Conservation (phyloP, 2,797 vertebrate genomes). For the Spheniscus humboldti region DNA sequence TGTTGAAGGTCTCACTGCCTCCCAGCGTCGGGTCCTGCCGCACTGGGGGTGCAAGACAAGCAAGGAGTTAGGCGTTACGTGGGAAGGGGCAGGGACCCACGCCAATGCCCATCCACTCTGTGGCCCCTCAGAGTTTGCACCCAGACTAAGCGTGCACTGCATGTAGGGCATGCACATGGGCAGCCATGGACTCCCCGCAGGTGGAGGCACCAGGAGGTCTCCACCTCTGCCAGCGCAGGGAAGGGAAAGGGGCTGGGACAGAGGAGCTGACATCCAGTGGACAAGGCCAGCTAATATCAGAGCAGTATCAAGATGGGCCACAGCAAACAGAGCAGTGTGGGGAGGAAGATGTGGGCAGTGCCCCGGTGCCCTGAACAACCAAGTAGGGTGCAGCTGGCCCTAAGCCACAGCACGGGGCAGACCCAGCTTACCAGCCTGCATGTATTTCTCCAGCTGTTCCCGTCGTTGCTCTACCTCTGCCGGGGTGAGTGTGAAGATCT, state of each 20-base stretch:
- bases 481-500: conserved; percentile 94
- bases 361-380: accelerated
- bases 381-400: accelerated
- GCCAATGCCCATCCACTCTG: accelerated
- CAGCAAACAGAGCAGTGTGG: accelerated
- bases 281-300: neutral
- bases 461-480: conserved; percentile 94
- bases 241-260: neutral
- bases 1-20: conserved; percentile 93
- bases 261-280: neutral
- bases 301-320: accelerated
- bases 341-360: accelerated
- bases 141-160: neutral
- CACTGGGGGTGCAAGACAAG: conserved; percentile 69
- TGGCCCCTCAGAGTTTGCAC: neutral
- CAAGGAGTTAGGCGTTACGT: accelerated
- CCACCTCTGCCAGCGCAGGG: neutral
- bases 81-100: neutral
- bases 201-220: neutral
- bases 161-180: accelerated
- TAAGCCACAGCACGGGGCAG: accelerated
- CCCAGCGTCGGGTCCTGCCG: conserved; percentile 93
- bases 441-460: conserved; percentile 98
- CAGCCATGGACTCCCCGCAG: accelerated
- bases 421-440: conserved; percentile 91